A percentile compares a stretch with the other conserved stretches of the same genome.
Conservation (phyloP, 2,888 invertebrate genomes). For the Melipona bicolor region DNA sequence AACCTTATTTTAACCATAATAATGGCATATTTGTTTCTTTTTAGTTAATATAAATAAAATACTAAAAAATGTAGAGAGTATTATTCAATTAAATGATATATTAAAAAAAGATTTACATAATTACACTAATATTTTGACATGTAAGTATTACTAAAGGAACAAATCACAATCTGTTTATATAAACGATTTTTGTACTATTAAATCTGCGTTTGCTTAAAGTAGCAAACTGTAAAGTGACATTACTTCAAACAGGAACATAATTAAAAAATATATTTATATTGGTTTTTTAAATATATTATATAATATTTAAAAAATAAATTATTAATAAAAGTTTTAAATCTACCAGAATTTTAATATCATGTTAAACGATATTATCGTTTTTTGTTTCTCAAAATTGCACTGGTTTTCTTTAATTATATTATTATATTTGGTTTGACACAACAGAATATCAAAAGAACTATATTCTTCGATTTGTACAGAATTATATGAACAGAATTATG, state of each 20-base stretch:
- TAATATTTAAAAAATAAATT: not conserved
- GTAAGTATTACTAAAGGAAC: slow-evolving; percentile 25
- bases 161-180: slow-evolving; percentile 35
- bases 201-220: slow-evolving; percentile 32
- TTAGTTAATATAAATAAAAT: slow-evolving; percentile 18
- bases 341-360: slow-evolving; percentile 5
- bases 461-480: not conserved
- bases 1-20: not conserved
- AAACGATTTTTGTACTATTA: slow-evolving; percentile 53
- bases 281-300: not conserved
- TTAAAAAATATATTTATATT: slow-evolving; percentile 13
- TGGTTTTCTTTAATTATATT: not conserved
- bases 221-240: slow-evolving; percentile 17
- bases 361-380: not conserved
- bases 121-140: slow-evolving; percentile 24
- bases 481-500: not conserved
- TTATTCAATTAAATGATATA: slow-evolving; percentile 5
- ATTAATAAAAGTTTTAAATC: slow-evolving; percentile 16
- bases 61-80: not conserved
- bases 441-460: not conserved
- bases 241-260: slow-evolving; percentile 29
- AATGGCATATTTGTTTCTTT: slow-evolving; percentile 5
- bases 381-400: not conserved
- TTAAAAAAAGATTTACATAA: slow-evolving; percentile 11
- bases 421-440: slow-evolving; percentile 19